Evolutionary conservation across 2,797 vertebrate genomes (phyloP).

Genomic region (Periophthalmus magnuspinnatus): DNA sequence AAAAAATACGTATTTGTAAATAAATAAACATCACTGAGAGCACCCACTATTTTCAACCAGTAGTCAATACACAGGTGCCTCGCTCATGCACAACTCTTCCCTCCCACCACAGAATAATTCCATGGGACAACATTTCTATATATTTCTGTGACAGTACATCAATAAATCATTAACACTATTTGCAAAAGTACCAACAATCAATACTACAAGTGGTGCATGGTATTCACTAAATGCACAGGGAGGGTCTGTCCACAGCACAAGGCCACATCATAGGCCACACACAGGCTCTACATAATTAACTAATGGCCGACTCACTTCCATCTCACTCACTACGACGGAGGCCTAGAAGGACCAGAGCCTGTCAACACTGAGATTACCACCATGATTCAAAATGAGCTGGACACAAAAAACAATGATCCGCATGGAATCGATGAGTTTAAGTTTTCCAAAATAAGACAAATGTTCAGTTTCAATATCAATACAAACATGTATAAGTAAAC

Average conservation of each 20-base stretch:
- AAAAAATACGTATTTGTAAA: too few species aligned
- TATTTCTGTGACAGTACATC: not conserved
- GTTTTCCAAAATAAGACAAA: not conserved
- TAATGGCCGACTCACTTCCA: conserved; percentile 31
- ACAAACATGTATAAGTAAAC: too few species aligned
- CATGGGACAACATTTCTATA: not conserved
- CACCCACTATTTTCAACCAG: too few species aligned
- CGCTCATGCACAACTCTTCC: not conserved
- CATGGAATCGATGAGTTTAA: not conserved
- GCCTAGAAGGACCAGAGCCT: conserved; percentile 23
- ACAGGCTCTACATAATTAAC: conserved; percentile 53
- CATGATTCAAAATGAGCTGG: conserved; percentile 23
- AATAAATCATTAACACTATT: conserved; percentile 6
- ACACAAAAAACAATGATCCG: not conserved
- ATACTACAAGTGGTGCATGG: not conserved
- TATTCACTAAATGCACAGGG: too few species aligned
- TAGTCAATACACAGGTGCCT: not conserved
- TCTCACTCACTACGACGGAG: not conserved
- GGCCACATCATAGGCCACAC: conserved; percentile 11
- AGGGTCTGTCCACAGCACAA: not conserved
- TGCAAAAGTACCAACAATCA: conserved; percentile 11
- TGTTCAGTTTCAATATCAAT: not conserved
- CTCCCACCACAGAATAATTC: not conserved
- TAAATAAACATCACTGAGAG: too few species aligned
- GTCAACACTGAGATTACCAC: conserved; percentile 38